These are phyloP conservation scores for Echinometra lucunter DNA, from an alignment of 53 echinoderm and acorn worm genomes.

Conservation along the genomic window DNA sequence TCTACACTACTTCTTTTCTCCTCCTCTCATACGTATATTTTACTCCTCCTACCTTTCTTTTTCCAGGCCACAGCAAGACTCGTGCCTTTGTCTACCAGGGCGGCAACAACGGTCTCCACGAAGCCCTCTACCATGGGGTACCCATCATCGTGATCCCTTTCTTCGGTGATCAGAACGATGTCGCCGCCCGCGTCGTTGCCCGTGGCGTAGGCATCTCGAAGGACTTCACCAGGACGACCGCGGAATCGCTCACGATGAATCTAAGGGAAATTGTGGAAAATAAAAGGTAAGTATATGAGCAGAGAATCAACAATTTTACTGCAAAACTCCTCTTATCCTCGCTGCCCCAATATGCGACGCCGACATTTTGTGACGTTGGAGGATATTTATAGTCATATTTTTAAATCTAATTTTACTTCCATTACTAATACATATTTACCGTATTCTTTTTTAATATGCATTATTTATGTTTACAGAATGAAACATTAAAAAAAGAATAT, in stretches of 20 bases:
- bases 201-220: constrained; percentile 65
- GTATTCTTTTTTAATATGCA: no score
- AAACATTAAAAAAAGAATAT: no score
- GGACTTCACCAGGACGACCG: constrained; percentile 43
- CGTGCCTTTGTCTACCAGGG: constrained; percentile 69
- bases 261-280: constrained; percentile 50
- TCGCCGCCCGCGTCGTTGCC: constrained; percentile 67
- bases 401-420: no score
- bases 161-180: constrained; percentile 67
- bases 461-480: no score
- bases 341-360: no score
- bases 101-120: constrained; percentile 73
- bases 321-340: no score
- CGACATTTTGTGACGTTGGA: no score
- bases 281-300: constrained; percentile 40
- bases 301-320: no score
- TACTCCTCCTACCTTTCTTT: background rate
- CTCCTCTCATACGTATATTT: background rate
- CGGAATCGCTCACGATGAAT: constrained; percentile 17
- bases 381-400: no score
- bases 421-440: no score
- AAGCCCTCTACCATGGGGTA: constrained; percentile 70
- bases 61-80: constrained; percentile 65
- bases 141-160: constrained; percentile 68
- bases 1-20: background rate